Evolutionary conservation across 2,888 invertebrate species (phyloP).

Genomic region (Pilophorus perplexus): DNA sequence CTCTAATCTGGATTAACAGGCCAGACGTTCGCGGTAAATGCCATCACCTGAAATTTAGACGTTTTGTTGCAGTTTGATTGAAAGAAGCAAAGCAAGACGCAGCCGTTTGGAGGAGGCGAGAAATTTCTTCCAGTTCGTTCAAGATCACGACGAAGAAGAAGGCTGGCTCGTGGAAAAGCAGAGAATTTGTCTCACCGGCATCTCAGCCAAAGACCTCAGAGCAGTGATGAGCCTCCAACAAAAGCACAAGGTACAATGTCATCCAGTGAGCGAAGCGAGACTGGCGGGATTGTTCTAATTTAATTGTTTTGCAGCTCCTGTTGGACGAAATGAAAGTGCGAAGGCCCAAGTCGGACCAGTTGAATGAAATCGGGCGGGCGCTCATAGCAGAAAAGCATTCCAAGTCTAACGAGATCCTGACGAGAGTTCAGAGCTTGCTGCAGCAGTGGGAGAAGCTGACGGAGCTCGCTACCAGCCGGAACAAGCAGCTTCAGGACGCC

Average conservation of each 20-base stretch:
- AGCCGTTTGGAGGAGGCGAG: slow-evolving; percentile 86
- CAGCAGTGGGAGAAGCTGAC: slow-evolving; percentile 89
- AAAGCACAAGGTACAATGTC: slow-evolving; percentile 74
- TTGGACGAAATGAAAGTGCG: slow-evolving; percentile 84
- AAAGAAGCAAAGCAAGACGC: slow-evolving; percentile 73
- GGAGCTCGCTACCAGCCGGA: slow-evolving; percentile 70
- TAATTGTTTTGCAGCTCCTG: slow-evolving; percentile 52
- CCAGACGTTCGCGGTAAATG: no score
- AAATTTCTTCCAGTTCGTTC: slow-evolving; percentile 90
- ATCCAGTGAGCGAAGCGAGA: neutral
- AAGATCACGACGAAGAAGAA: slow-evolving; percentile 97
- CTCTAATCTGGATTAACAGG: no score
- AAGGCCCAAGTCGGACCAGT: slow-evolving; percentile 67
- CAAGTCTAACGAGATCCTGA: slow-evolving; percentile 75
- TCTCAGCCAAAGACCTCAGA: slow-evolving; percentile 87
- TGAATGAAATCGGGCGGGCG: slow-evolving; percentile 67
- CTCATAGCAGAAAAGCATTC: slow-evolving; percentile 80
- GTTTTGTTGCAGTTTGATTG: slow-evolving; percentile 57
- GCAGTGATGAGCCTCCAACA: slow-evolving; percentile 86
- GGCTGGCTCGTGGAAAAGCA: slow-evolving; percentile 95
- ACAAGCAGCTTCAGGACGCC: slow-evolving; percentile 78
- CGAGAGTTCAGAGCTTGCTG: slow-evolving; percentile 72
- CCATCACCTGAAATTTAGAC: neutral
- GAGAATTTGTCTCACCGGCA: slow-evolving; percentile 86
- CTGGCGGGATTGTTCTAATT: neutral